phyloP scores from a whole-genome alignment of 2,797 vertebrate genomes.

The Microcaecilia unicolor region DNA sequence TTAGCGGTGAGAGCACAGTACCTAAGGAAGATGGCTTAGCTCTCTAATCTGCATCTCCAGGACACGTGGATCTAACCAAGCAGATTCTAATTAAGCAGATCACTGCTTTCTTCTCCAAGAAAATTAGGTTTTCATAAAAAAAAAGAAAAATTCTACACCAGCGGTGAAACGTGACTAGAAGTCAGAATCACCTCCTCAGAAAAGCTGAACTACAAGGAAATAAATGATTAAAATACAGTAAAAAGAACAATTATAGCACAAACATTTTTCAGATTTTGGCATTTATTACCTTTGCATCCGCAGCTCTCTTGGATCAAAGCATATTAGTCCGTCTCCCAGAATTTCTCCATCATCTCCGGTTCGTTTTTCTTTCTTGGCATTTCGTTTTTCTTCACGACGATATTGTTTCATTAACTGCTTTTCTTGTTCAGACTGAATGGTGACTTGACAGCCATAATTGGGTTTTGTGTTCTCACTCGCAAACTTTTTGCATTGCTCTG shows the following conservation, averaged over 20 bases:
- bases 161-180: conserved; percentile 31
- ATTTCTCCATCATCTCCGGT: conserved; percentile 66
- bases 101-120: conserved; percentile 47
- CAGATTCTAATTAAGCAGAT: conserved; percentile 74
- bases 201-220: conserved; percentile 28
- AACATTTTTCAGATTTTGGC: conserved; percentile 21
- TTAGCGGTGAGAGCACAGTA: conserved; percentile 6
- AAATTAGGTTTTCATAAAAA: conserved; percentile 53
- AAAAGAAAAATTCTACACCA: conserved; percentile 25
- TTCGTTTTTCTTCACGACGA: conserved; percentile 85
- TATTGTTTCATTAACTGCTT: conserved; percentile 82
- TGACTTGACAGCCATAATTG: conserved; percentile 86
- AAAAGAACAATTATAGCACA: conserved; percentile 24
- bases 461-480: conserved; percentile 68
- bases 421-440: conserved; percentile 92
- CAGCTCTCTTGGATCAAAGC: conserved; percentile 87
- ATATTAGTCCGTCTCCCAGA: conserved; percentile 52
- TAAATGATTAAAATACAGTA: conserved; percentile 14
- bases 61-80: conserved; percentile 45
- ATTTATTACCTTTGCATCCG: conserved; percentile 76
- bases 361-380: conserved; percentile 77
- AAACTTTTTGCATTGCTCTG: conserved; percentile 65
- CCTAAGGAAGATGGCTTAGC: conserved; percentile 42
- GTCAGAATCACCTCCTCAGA: conserved; percentile 22
- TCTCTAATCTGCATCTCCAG: conserved; percentile 57